Evolutionary conservation across 2,797 vertebrate species (phyloP), one percentile per base, ranked within the genome.

Genomic region (Knipowitschia caucasica): DNA sequence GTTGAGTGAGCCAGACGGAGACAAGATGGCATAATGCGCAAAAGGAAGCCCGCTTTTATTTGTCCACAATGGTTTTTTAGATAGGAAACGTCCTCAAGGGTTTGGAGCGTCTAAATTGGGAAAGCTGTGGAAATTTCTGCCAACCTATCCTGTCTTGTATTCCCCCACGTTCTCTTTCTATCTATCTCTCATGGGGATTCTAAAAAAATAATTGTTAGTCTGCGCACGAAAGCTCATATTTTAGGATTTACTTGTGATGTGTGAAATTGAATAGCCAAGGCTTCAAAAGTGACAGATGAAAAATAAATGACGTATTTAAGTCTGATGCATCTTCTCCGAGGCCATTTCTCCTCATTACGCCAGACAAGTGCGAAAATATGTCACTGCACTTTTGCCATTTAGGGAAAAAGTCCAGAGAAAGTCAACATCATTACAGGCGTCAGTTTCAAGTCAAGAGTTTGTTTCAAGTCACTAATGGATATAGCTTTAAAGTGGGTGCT

Each of bases 141-240:
- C 31, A 46, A 60, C 75, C 73, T 43, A 25, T 27, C 53, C 30
- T 31, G 9, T 31, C 2, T 31, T 12, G 2, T 1, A 3, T 12
- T 6, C 30, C 10, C 4, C 14, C 30, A 11, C 2, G 2, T 12
- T 33, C 30, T 33, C 30, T 31, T 8, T 31, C 10, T 11, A 8
- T 11, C 36, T 5, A 2, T 9, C 11, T 42, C 39, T 25, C 39
- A 3, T 43, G 50, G 49, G 69, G 44, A 26, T 51, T 50, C 54
- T 55, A 52, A 26, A 26, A n/a, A 50, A 18, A 63, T 36, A 38
- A 44, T 70, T 62, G 35, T 47, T 58, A 62, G 64, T 67, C 60
- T 64, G 64, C 56, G 54, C 67, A 72, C 71, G 43, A 71, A 74
- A 47, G 29, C 23, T 52, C 64, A 70, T 73, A 63, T 73, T 80